phyloP scores from a whole-genome alignment of 1,140 invertebrate species.

The Orussus abietinus region DNA sequence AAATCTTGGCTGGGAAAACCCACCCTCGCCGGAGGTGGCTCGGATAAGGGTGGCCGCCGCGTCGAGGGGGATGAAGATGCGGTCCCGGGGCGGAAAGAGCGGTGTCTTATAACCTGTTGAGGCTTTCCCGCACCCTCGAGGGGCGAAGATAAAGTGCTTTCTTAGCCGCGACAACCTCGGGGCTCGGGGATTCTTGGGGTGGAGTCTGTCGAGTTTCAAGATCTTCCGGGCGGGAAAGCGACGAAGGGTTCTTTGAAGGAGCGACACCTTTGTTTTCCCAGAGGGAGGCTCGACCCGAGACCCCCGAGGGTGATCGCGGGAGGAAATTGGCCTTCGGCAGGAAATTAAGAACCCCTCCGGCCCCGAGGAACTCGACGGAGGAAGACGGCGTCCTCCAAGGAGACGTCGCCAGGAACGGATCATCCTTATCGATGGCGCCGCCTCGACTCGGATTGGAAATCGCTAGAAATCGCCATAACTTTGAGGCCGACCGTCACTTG shows the following conservation, averaged over 20 bases:
- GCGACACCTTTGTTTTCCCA: slow-evolving; percentile 42
- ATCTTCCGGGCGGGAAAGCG: slow-evolving; percentile 23
- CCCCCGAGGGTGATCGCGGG: slow-evolving; percentile 22
- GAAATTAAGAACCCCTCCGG: slow-evolving; percentile 27
- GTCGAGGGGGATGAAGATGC: background rate
- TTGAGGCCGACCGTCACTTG: no score
- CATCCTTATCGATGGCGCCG: no score
- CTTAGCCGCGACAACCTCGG: slow-evolving; percentile 29
- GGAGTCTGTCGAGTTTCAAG: slow-evolving; percentile 19
- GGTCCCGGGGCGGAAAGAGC: background rate
- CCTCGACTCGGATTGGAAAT: no score
- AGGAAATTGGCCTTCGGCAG: slow-evolving; percentile 30
- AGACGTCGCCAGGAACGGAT: no score
- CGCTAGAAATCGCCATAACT: no score
- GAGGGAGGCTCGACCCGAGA: slow-evolving; percentile 28
- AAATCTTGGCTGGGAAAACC: slow-evolving; percentile 44
- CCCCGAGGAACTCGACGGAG: no score
- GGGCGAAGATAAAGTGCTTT: slow-evolving; percentile 44
- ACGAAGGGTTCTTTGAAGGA: slow-evolving; percentile 32
- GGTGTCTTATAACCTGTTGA: slow-evolving; percentile 44
- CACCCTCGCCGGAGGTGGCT: slow-evolving; percentile 21
- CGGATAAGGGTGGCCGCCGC: slow-evolving; percentile 24
- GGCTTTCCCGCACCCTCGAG: slow-evolving; percentile 23
- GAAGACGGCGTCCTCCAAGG: no score
- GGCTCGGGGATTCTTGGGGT: slow-evolving; percentile 20